A percentile compares a stretch with the other conserved stretches of the same genome.
Conservation (phyloP, 2,113 vertebrate species). For the Callipepla squamata region DNA sequence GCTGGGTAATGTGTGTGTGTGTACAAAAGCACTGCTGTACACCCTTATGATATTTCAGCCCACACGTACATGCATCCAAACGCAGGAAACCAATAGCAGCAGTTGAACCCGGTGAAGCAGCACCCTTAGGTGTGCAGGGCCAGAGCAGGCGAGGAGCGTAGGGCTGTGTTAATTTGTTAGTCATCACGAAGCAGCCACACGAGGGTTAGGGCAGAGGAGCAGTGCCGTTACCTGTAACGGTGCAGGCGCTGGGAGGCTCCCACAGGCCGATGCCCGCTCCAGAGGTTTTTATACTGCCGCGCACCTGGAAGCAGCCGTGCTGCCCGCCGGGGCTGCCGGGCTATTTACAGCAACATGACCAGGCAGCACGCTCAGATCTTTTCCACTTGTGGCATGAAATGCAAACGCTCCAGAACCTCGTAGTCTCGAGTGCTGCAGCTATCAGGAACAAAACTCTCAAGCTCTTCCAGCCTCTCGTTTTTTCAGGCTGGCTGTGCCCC, state of each 20-base stretch:
- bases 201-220: neutral
- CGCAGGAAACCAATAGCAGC: neutral
- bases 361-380: neutral
- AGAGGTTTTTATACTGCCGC: constrained; percentile 70
- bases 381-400: neutral
- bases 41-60: neutral
- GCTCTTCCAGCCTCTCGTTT: neutral
- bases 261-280: neutral
- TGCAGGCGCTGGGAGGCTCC: neutral
- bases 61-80: neutral
- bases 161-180: neutral
- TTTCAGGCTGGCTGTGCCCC: rapidly evolving
- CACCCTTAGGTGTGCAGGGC: neutral
- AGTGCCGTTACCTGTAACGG: neutral
- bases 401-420: neutral
- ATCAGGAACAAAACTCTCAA: neutral
- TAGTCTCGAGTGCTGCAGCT: neutral
- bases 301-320: constrained; percentile 60
- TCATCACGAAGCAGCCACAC: neutral
- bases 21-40: neutral
- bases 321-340: constrained; percentile 21
- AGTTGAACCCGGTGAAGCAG: rapidly evolving
- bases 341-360: constrained; percentile 79
- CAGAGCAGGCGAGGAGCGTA: neutral
- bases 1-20: neutral